phyloP scores from a whole-genome alignment of 2,888 invertebrate species.

The Drosophila planitibia region DNA sequence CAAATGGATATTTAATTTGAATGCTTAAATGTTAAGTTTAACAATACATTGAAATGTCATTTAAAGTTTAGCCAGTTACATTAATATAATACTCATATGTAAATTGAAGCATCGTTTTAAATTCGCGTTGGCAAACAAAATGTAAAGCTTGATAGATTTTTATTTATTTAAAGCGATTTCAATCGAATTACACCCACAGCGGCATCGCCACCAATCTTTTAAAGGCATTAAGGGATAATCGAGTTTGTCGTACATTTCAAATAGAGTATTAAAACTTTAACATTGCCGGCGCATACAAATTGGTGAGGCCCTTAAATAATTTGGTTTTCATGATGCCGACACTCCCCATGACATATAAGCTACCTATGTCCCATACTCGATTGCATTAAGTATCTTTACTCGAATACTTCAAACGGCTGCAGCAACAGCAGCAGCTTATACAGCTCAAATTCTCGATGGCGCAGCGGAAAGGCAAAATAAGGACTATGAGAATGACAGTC shows the following conservation, averaged over 20 bases:
- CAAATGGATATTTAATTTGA: constrained; percentile 10
- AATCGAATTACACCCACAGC: constrained; percentile 25
- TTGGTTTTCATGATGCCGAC: constrained; percentile 22
- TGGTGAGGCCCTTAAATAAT: constrained; percentile 14
- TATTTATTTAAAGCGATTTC: constrained; percentile 17
- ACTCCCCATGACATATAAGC: constrained; percentile 29
- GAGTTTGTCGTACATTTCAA: neutral
- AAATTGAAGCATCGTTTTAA: constrained; percentile 3
- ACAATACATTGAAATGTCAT: constrained; percentile 8
- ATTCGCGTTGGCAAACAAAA: constrained; percentile 8
- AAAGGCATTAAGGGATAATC: constrained; percentile 38
- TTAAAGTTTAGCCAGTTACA: neutral
- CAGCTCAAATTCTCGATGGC: constrained; percentile 60
- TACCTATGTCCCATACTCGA: constrained; percentile 33
- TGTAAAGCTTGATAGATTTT: constrained; percentile 2
- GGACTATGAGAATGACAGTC: constrained; percentile 40
- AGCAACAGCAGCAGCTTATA: constrained; percentile 37
- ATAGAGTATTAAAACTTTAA: constrained; percentile 28
- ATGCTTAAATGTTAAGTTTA: neutral
- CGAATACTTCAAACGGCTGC: constrained; percentile 32
- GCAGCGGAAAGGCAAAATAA: constrained; percentile 67
- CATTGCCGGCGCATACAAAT: constrained; percentile 4
- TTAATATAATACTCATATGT: neutral
- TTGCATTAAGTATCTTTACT: constrained; percentile 33
- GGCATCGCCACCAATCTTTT: neutral